These are phyloP conservation scores for Mya arenaria DNA, from an alignment of 1,140 invertebrate genomes.

Conservation along the genomic window DNA sequence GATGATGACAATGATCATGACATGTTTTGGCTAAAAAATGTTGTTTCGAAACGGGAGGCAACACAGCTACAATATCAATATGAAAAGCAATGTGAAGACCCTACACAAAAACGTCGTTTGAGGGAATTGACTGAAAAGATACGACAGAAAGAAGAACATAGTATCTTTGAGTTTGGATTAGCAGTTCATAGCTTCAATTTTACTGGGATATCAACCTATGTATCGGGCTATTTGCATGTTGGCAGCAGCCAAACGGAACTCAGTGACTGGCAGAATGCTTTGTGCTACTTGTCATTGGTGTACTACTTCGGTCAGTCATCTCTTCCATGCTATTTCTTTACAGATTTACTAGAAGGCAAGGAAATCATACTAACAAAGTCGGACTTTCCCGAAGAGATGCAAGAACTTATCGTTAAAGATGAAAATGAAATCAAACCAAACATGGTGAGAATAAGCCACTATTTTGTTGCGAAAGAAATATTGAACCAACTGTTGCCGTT, in stretches of 20 bases:
- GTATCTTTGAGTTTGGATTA: constrained; percentile 61
- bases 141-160: not conserved
- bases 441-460: constrained; percentile 63
- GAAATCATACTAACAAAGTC: constrained; percentile 26
- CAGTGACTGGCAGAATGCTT: constrained; percentile 44
- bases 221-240: constrained; percentile 16
- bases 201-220: constrained; percentile 54
- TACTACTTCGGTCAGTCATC: constrained; percentile 66
- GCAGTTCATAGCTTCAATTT: constrained; percentile 58
- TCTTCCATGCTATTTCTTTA: constrained; percentile 64
- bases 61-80: too few relatives aligned
- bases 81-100: too few relatives aligned
- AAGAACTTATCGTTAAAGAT: constrained; percentile 60
- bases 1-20: too few relatives aligned
- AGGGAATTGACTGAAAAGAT: constrained; percentile 48
- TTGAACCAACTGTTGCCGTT: constrained; percentile 57
- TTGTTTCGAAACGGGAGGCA: too few relatives aligned
- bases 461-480: constrained; percentile 68
- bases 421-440: constrained; percentile 45
- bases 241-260: not conserved
- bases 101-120: too few relatives aligned
- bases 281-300: constrained; percentile 60
- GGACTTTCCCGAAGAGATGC: constrained; percentile 56
- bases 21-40: too few relatives aligned
- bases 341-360: constrained; percentile 22